A percentile compares a stretch with the other conserved stretches of the same genome.
phyloP scores from a whole-genome alignment of 2,797 vertebrate species.

The Sitta carolinensis region DNA sequence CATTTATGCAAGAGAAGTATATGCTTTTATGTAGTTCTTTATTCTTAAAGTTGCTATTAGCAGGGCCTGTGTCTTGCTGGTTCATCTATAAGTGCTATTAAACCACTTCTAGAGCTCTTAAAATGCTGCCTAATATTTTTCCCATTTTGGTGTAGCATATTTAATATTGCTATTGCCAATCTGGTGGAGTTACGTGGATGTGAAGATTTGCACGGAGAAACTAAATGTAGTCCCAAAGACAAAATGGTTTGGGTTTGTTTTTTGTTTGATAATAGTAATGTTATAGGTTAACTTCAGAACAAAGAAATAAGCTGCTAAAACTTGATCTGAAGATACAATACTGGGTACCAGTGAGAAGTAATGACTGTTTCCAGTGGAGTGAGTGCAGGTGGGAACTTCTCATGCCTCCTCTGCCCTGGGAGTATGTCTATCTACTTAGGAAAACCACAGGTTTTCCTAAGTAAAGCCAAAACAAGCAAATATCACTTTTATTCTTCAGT shows the following conservation, averaged over 20 bases:
- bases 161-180: neutral
- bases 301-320: neutral
- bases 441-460: neutral
- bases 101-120: neutral
- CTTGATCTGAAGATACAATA: neutral
- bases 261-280: neutral
- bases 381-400: neutral
- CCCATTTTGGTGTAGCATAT: neutral
- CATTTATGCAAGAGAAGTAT: neutral
- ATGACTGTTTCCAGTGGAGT: neutral
- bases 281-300: neutral
- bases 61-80: neutral
- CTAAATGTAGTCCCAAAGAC: neutral
- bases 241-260: neutral
- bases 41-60: neutral
- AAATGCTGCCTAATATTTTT: neutral
- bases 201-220: neutral
- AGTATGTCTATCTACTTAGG: neutral
- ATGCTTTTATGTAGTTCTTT: neutral
- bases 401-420: neutral
- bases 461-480: neutral
- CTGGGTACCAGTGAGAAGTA: neutral
- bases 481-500: neutral
- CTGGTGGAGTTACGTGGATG: accelerated
- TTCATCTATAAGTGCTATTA: neutral